phyloP scores from a whole-genome alignment of 2,113 vertebrate species.

The Ceyx margarethae region DNA sequence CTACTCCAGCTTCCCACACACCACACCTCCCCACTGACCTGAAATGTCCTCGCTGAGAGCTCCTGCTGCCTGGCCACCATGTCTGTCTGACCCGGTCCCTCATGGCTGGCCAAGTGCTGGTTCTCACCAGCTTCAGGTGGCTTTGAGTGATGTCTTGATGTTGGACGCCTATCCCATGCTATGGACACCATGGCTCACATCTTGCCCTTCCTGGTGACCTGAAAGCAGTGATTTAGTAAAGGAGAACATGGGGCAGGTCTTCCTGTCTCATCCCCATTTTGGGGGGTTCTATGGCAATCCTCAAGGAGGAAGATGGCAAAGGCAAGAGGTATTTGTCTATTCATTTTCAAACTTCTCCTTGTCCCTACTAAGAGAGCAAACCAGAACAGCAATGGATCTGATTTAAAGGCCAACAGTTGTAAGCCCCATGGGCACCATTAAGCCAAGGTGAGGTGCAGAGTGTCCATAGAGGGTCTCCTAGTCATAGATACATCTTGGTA shows the following conservation, averaged over 20 bases:
- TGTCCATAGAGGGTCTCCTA: neutral
- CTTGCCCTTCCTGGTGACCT: neutral
- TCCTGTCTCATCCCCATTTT: neutral
- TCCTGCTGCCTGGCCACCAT: neutral
- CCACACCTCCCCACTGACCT: neutral
- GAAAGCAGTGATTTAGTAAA: neutral
- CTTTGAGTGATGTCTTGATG: fast-evolving
- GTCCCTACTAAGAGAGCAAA: neutral
- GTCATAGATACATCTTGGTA: neutral
- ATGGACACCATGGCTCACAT: neutral
- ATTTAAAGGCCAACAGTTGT: neutral
- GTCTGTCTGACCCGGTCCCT: neutral
- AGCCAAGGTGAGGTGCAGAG: neutral
- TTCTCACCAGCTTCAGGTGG: neutral
- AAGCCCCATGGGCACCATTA: neutral
- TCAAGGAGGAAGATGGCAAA: neutral
- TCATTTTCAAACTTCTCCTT: neutral
- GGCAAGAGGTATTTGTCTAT: neutral
- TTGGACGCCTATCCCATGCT: neutral
- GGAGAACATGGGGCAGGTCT: neutral
- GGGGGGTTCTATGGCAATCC: neutral
- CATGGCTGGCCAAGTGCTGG: neutral
- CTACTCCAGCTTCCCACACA: conserved; percentile 52
- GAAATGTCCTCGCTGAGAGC: neutral
- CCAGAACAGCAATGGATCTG: neutral